Percentiles rank a stretch among this genome's conserved stretches.
These are phyloP conservation scores for Ecliptopera silaceata DNA, from an alignment of 2,888 invertebrate genomes.

Conservation along the genomic window DNA sequence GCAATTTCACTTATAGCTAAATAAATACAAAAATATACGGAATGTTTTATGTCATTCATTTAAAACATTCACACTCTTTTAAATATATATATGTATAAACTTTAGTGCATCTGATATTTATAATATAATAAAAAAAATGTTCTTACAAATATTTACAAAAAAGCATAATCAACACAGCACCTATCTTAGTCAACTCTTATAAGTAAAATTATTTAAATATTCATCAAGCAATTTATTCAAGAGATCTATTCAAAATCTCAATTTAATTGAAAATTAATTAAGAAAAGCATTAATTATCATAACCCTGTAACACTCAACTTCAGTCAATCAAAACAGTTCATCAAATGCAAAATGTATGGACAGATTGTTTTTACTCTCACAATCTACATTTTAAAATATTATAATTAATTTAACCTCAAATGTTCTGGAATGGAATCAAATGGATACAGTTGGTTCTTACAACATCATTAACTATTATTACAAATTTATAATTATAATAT, in stretches of 20 bases:
- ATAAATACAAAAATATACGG: slow-evolving; percentile 30
- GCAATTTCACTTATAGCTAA: slow-evolving; percentile 10
- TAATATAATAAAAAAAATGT: neutral
- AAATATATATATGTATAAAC: neutral
- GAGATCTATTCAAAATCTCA: slow-evolving; percentile 6
- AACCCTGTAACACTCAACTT: slow-evolving; percentile 3
- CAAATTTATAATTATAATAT: no score
- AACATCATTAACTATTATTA: no score
- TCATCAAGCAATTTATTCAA: slow-evolving; percentile 2
- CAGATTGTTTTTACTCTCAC: no score
- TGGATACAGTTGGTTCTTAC: no score
- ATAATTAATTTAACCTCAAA: no score
- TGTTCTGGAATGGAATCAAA: no score
- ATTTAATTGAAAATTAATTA: no score
- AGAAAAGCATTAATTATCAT: neutral
- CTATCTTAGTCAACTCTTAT: neutral
- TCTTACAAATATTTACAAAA: slow-evolving; percentile 9
- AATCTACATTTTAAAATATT: no score
- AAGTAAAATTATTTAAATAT: neutral
- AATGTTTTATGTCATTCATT: slow-evolving; percentile 19
- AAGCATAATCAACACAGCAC: slow-evolving; percentile 5
- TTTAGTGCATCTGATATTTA: neutral
- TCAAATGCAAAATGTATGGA: no score
- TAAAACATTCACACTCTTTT: neutral
- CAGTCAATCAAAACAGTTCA: neutral